Conservation (phyloP, 2,113 vertebrate genomes). For the Globicephala melas region DNA sequence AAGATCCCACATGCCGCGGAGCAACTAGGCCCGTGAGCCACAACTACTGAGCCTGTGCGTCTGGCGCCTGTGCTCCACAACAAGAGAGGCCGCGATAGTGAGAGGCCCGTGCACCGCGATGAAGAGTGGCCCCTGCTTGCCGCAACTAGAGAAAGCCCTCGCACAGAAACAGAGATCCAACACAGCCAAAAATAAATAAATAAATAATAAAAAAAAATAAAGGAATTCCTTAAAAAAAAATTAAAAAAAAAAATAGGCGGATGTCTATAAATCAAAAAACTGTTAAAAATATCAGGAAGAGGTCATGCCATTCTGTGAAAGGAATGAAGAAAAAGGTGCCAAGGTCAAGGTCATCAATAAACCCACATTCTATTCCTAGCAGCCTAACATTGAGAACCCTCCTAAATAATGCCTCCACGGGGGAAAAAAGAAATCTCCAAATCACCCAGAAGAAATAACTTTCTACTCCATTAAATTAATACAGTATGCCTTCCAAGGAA, state of each 20-base stretch:
- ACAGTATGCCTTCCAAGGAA: neutral
- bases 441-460: neutral
- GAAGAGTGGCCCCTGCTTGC: too few species aligned
- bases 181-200: too few species aligned
- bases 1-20: too few species aligned
- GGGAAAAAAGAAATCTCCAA: neutral
- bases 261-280: neutral
- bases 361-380: neutral
- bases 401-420: neutral
- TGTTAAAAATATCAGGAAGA: neutral
- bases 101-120: too few species aligned
- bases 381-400: neutral
- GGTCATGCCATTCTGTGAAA: neutral
- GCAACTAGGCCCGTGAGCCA: too few species aligned
- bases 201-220: too few species aligned
- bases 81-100: too few species aligned
- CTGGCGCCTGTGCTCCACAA: too few species aligned
- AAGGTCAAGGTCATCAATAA: neutral
- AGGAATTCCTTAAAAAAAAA: too few species aligned
- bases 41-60: too few species aligned
- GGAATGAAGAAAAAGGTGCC: neutral
- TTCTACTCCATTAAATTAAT: neutral
- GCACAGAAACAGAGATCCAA: too few species aligned
- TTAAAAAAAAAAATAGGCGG: neutral
- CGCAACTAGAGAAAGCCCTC: too few species aligned